Percentiles rank a stretch among this genome's conserved stretches.
Evolutionary conservation across 30 jellyfish, hydroid and myxozoan genomes (phyloP).

Genomic region (Aurelia aurita): DNA sequence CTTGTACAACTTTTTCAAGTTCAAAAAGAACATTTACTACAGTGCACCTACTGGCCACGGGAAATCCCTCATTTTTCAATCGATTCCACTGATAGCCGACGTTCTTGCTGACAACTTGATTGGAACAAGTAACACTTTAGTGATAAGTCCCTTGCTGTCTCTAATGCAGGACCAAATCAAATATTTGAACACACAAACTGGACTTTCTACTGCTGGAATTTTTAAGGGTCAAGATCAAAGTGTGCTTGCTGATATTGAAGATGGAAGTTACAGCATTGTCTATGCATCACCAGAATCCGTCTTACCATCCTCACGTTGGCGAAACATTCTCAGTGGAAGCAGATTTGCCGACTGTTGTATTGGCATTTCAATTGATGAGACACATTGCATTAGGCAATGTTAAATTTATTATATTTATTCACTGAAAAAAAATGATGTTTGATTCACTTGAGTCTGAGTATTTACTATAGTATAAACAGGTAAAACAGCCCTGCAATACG

Average conservation of each 20-base stretch:
- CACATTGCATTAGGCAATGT: conserved; percentile 39
- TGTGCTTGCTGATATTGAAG: not conserved
- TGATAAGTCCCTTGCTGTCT: not conserved
- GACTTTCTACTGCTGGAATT: conserved; percentile 30
- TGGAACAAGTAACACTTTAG: conserved; percentile 2
- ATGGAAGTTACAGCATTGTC: not conserved
- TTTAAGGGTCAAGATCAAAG: conserved; percentile 10
- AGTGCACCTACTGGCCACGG: conserved; percentile 56
- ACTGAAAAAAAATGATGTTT: not conserved
- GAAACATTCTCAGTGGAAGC: conserved; percentile 24
- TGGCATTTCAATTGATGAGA: conserved; percentile 30
- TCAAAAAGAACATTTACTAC: conserved; percentile 15
- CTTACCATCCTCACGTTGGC: conserved; percentile 22
- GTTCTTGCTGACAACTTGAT: conserved; percentile 1
- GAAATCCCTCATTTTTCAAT: conserved; percentile 36
- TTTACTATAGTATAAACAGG: too few species aligned
- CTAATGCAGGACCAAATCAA: conserved; percentile 11
- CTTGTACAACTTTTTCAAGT: conserved; percentile 21
- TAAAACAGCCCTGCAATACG: too few species aligned
- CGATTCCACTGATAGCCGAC: conserved; percentile 36
- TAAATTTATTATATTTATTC: not conserved
- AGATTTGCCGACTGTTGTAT: conserved; percentile 20
- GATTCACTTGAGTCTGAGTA: not conserved
- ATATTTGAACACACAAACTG: conserved; percentile 3
- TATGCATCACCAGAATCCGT: conserved; percentile 33